A percentile compares a stretch with the other conserved stretches of the same genome.
Evolutionary conservation across 2,888 invertebrate species (phyloP).

Genomic region (Folsomia manolachei): DNA sequence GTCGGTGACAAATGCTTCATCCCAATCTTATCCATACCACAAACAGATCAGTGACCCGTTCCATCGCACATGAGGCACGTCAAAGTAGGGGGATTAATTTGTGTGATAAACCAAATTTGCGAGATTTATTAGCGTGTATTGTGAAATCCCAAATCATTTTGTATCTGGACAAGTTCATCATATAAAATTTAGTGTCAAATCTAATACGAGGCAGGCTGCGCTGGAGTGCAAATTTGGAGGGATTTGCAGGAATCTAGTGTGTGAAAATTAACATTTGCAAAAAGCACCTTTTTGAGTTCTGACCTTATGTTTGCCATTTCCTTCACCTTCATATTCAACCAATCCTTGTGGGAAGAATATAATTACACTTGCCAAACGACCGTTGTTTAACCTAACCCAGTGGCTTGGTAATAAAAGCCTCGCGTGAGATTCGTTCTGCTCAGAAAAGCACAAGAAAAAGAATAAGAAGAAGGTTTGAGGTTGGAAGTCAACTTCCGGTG

Average conservation of each 20-base stretch:
- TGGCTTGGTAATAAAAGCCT: not conserved
- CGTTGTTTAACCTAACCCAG: not conserved
- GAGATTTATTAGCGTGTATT: not conserved
- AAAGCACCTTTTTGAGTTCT: no score
- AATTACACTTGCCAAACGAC: not conserved
- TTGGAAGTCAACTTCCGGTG: slow-evolving; percentile 6
- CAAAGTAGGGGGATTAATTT: no score
- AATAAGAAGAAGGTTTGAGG: not conserved
- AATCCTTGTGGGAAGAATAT: not conserved
- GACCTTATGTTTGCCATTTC: no score
- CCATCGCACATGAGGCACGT: no score
- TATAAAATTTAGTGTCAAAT: no score
- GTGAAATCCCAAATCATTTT: no score
- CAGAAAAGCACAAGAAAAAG: not conserved
- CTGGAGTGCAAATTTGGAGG: not conserved
- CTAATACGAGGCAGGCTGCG: not conserved
- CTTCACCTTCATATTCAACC: not conserved
- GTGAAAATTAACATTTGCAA: not conserved
- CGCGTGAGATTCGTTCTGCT: slow-evolving; percentile 6
- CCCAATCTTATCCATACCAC: no score
- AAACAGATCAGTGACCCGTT: not conserved
- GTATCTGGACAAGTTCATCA: no score
- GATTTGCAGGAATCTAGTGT: not conserved
- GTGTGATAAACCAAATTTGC: no score
- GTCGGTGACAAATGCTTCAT: no score